phyloP scores from a whole-genome alignment of 2,113 vertebrate species.

The Syngnathus typhle region DNA sequence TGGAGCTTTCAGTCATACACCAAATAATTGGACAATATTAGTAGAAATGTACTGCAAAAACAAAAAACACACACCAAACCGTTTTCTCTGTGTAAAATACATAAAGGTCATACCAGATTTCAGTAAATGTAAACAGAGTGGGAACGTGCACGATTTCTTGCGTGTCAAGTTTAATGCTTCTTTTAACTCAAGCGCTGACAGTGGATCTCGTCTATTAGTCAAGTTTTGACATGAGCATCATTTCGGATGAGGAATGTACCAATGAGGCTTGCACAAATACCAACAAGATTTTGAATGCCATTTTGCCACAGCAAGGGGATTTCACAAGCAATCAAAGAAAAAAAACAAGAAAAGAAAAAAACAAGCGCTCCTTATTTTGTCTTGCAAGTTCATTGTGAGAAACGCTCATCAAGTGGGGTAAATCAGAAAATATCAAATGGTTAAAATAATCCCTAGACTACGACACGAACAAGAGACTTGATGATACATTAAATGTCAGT shows the following conservation, averaged over 20 bases:
- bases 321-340: constrained; percentile 30
- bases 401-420: not conserved
- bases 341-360: not conserved
- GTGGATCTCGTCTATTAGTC: constrained; percentile 21
- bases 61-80: too few species aligned
- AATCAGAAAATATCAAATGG: not conserved
- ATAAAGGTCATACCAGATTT: not conserved
- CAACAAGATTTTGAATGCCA: constrained; percentile 31
- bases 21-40: not conserved
- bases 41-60: not conserved
- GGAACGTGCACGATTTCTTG: not conserved
- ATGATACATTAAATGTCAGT: not conserved
- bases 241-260: constrained; percentile 54
- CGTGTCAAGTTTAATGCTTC: not conserved
- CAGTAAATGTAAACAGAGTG: not conserved
- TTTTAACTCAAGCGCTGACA: not conserved
- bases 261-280: constrained; percentile 36
- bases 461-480: not conserved
- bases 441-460: not conserved
- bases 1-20: not conserved
- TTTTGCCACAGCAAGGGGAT: constrained; percentile 31
- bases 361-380: not conserved
- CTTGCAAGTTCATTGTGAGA: not conserved
- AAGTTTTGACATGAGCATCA: constrained; percentile 61
- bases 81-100: constrained; percentile 1